Evolutionary conservation across 92 coral and sea anemone species (phyloP).

Genomic region (Bergia puertoricense): DNA sequence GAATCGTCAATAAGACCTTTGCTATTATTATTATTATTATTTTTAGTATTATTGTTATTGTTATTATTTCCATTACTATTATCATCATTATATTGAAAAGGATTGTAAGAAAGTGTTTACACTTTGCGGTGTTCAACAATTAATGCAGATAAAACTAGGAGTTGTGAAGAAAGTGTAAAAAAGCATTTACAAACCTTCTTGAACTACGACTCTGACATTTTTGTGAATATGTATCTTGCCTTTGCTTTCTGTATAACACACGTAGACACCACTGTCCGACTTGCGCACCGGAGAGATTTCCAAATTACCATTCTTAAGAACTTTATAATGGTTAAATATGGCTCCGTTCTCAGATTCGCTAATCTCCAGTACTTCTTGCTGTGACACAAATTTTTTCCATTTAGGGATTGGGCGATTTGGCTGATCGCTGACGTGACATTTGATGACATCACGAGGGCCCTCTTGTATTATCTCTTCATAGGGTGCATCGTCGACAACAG

Average conservation of each 20-base stretch:
- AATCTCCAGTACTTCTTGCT: neutral
- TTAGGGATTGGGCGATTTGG: neutral
- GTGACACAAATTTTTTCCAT: slow-evolving; percentile 18
- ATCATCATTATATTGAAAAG: neutral
- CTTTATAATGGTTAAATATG: neutral
- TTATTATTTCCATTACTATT: too few relatives aligned
- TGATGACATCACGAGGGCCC: slow-evolving; percentile 16
- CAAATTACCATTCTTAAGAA: slow-evolving; percentile 22
- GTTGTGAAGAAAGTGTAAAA: neutral
- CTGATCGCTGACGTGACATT: slow-evolving; percentile 13
- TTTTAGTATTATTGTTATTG: too few relatives aligned
- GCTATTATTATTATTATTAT: too few relatives aligned
- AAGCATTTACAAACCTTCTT: slow-evolving; percentile 6
- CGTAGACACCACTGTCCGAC: slow-evolving; percentile 20
- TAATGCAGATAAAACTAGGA: too few relatives aligned
- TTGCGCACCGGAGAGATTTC: slow-evolving; percentile 13
- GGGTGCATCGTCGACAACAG: neutral
- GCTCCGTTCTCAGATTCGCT: neutral
- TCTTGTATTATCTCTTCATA: neutral
- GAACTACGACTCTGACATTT: neutral
- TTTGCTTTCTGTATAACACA: slow-evolving; percentile 23
- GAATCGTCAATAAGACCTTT: too few relatives aligned
- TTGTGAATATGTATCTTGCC: neutral
- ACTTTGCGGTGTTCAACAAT: too few relatives aligned
- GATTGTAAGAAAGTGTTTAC: neutral